Percentiles rank a stretch among this genome's conserved stretches.
These are phyloP conservation scores for Ceuthmochares aereus DNA, from an alignment of 2,113 vertebrate genomes.

Conservation along the genomic window DNA sequence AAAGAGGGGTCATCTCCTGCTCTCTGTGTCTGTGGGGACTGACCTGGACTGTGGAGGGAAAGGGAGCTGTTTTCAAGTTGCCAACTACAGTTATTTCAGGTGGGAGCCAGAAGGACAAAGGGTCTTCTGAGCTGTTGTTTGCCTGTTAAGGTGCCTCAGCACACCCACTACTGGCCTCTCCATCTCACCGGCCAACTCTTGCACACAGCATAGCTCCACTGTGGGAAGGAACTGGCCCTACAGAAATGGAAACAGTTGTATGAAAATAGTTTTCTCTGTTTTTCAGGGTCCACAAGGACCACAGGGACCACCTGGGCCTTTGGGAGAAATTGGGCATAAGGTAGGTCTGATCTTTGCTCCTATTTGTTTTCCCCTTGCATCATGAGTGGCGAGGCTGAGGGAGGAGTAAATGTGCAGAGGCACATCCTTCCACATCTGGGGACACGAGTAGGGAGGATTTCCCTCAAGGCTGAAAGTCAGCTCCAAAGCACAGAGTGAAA, in stretches of 20 bases:
- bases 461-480: background rate
- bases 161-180: background rate
- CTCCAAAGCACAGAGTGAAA: background rate
- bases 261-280: constrained; percentile 43
- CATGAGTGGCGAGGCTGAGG: background rate
- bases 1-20: background rate
- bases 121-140: background rate
- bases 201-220: background rate
- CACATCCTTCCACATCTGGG: background rate
- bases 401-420: background rate
- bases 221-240: background rate
- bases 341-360: constrained; percentile 70
- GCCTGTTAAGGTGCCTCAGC: background rate
- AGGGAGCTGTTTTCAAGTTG: background rate
- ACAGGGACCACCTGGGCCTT: constrained; percentile 81
- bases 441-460: background rate
- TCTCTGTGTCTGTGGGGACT: background rate
- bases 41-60: background rate
- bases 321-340: constrained; percentile 88
- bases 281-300: constrained; percentile 87
- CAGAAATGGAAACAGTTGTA: background rate
- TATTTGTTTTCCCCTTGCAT: background rate
- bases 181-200: background rate
- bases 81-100: background rate
- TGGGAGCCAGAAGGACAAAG: background rate